Conservation (phyloP, 2,888 invertebrate genomes). For the Dromius quadrimaculatus region DNA sequence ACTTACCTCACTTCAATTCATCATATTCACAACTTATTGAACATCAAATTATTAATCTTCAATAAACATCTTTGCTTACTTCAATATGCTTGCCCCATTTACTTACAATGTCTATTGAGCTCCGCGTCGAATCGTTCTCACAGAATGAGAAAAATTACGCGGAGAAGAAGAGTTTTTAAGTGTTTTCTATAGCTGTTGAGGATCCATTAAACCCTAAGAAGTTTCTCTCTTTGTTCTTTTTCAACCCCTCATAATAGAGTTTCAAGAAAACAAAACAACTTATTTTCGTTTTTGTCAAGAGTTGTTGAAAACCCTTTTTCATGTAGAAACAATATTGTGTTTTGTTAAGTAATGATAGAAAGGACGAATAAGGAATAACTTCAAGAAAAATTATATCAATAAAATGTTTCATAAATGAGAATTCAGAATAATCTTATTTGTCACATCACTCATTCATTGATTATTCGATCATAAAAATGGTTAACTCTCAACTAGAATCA, state of each 20-base stretch:
- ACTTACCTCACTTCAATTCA: too few relatives aligned
- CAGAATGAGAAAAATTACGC: constrained; percentile 40
- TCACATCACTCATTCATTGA: too few relatives aligned
- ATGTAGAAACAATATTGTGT: constrained; percentile 33
- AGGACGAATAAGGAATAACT: constrained; percentile 18
- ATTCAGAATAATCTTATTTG: too few relatives aligned
- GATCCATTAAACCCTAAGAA: constrained; percentile 48
- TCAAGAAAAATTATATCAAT: too few relatives aligned
- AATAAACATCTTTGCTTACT: too few relatives aligned
- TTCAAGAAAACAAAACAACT: constrained; percentile 44
- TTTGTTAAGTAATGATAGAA: constrained; percentile 21
- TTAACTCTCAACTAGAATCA: too few relatives aligned
- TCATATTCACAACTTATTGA: too few relatives aligned
- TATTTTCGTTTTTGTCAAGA: constrained; percentile 42
- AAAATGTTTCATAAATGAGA: too few relatives aligned
- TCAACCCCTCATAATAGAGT: constrained; percentile 48
- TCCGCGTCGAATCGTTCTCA: not conserved
- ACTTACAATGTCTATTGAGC: too few relatives aligned
- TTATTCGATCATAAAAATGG: too few relatives aligned
- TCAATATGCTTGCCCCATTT: too few relatives aligned
- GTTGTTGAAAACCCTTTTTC: constrained; percentile 30
- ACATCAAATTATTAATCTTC: too few relatives aligned
- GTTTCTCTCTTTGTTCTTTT: constrained; percentile 43
- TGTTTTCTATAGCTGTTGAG: constrained; percentile 51
- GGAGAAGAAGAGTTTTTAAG: constrained; percentile 42